phyloP scores from a whole-genome alignment of 2,888 invertebrate genomes.

The Arctia plantaginis region DNA sequence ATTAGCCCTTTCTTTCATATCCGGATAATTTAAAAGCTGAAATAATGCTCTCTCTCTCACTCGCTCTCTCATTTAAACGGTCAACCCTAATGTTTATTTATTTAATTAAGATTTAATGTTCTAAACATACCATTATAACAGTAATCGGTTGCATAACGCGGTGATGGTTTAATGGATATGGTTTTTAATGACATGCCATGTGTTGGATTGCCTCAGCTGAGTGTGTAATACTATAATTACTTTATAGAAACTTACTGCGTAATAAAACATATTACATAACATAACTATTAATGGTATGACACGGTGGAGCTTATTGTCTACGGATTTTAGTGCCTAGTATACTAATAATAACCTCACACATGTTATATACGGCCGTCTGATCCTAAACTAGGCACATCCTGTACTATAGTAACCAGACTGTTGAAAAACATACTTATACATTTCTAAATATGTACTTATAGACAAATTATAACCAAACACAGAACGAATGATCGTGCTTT shows the following conservation, averaged over 20 bases:
- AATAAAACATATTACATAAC: neutral
- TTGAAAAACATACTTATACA: no score
- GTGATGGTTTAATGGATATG: neutral
- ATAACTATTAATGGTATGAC: neutral
- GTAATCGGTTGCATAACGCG: constrained; percentile 4
- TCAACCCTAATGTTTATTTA: constrained; percentile 7
- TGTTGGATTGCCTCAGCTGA: constrained; percentile 2
- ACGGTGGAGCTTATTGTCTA: no score
- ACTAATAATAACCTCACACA: no score
- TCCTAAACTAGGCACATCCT: no score
- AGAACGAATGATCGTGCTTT: no score
- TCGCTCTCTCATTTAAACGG: neutral
- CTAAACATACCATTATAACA: neutral
- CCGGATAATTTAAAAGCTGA: neutral
- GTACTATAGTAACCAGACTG: no score
- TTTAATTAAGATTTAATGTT: constrained; percentile 4
- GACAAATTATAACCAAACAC: no score
- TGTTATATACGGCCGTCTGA: no score
- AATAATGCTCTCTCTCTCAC: neutral
- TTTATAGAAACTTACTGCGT: neutral
- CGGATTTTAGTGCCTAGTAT: no score
- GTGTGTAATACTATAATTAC: neutral
- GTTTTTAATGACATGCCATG: constrained; percentile 10
- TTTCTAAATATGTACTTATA: no score
- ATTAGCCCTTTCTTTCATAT: neutral